Conservation (phyloP, 2,797 vertebrate genomes). For the Cynopterus sphinx region DNA sequence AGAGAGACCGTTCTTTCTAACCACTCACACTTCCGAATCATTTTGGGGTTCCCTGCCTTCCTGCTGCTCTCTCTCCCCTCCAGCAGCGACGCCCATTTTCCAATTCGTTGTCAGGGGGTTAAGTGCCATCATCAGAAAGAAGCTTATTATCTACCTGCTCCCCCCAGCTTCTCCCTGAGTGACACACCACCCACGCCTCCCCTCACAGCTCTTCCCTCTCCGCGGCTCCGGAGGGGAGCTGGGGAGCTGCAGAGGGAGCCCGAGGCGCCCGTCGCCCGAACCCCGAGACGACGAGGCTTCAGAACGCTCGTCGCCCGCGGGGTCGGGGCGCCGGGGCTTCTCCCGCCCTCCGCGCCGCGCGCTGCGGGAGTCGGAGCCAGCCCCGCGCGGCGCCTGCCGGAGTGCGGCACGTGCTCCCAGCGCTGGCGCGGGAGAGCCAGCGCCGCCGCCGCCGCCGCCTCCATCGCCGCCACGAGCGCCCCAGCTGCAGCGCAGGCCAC, state of each 20-base stretch:
- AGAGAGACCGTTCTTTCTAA: neutral
- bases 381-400: conserved; percentile 53
- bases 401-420: conserved; percentile 77
- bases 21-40: conserved; percentile 32
- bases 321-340: neutral
- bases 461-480: conserved; percentile 22
- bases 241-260: conserved; percentile 34
- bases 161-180: conserved; percentile 49
- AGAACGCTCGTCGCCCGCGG: neutral
- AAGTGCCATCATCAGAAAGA: neutral
- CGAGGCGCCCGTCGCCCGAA: neutral
- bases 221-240: neutral
- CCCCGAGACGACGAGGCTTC: neutral
- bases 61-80: neutral
- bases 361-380: conserved; percentile 31
- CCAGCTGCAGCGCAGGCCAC: conserved; percentile 53
- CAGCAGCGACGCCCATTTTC: neutral
- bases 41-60: neutral
- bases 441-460: conserved; percentile 55
- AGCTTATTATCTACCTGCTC: conserved; percentile 63
- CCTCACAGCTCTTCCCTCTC: neutral
- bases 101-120: conserved; percentile 13
- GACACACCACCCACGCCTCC: conserved; percentile 69
- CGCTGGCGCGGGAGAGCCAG: conserved; percentile 68
- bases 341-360: neutral